Conservation (phyloP, 2,113 vertebrate species). For the Gobius niger region DNA sequence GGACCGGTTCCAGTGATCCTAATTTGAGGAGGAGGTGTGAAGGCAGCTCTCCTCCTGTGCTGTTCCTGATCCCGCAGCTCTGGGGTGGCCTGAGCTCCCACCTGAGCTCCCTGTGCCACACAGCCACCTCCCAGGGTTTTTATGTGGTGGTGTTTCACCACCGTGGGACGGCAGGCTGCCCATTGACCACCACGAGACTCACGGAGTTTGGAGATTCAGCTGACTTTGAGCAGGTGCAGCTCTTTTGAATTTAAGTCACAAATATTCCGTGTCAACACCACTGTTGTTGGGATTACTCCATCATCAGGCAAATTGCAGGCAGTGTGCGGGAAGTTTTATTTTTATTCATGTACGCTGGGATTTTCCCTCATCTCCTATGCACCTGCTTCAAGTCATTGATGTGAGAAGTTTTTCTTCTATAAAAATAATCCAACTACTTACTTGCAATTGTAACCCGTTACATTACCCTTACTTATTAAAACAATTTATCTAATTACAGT, state of each 20-base stretch:
- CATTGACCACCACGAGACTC: constrained; percentile 74
- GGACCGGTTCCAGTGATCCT: constrained; percentile 37
- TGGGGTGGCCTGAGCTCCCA: constrained; percentile 79
- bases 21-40: constrained; percentile 35
- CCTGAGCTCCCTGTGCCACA: constrained; percentile 75
- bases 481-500: no score
- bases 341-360: no score
- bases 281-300: not conserved
- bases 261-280: not conserved
- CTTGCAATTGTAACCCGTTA: no score
- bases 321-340: no score
- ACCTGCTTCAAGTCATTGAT: no score
- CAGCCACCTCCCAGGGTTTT: constrained; percentile 79
- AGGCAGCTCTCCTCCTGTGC: constrained; percentile 58
- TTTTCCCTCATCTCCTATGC: no score
- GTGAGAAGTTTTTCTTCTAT: no score
- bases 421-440: no score
- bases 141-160: constrained; percentile 80
- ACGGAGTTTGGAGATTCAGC: constrained; percentile 83
- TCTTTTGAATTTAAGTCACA: no score
- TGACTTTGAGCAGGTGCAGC: constrained; percentile 77
- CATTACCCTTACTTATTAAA: no score
- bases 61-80: constrained; percentile 83
- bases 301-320: no score
- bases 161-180: constrained; percentile 78